phyloP scores from a whole-genome alignment of 1,140 invertebrate genomes.

The Drosophila lowei region DNA sequence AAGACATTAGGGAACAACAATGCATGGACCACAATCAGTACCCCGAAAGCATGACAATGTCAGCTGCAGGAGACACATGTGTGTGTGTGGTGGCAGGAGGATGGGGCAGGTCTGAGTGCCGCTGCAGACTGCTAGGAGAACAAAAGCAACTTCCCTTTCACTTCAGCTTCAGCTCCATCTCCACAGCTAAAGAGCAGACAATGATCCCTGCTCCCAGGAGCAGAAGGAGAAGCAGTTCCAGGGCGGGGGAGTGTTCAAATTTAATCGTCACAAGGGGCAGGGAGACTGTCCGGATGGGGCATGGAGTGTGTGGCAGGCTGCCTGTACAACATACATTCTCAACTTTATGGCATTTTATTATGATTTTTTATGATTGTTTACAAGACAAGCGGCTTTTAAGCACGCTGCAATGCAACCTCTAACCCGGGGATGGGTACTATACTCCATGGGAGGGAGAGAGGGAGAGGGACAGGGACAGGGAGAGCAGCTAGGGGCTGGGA shows the following conservation, averaged over 20 bases:
- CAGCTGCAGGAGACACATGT: conserved; percentile 39
- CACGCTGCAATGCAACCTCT: conserved; percentile 64
- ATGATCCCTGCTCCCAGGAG: not conserved
- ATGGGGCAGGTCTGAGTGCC: conserved; percentile 26
- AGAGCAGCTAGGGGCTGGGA: not conserved
- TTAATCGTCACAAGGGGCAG: conserved; percentile 33
- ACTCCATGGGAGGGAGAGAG: not conserved
- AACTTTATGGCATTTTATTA: conserved; percentile 78
- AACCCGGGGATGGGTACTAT: conserved; percentile 15
- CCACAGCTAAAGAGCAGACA: conserved; percentile 28
- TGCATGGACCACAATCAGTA: conserved; percentile 38
- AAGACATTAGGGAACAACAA: conserved; percentile 65
- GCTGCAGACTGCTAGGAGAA: conserved; percentile 41
- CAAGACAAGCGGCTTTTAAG: conserved; percentile 78
- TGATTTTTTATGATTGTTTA: conserved; percentile 78
- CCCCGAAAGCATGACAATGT: conserved; percentile 42
- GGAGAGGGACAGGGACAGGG: not conserved
- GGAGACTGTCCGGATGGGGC: not conserved
- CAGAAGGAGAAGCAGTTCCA: not conserved
- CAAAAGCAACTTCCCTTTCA: conserved; percentile 48
- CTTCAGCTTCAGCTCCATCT: conserved; percentile 19
- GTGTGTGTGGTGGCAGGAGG: not conserved
- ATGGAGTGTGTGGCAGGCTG: not conserved
- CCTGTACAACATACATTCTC: conserved; percentile 34
- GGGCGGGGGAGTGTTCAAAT: conserved; percentile 28